Evolutionary conservation across 2,797 vertebrate genomes (phyloP).

Genomic region (Crocidura indochinensis): DNA sequence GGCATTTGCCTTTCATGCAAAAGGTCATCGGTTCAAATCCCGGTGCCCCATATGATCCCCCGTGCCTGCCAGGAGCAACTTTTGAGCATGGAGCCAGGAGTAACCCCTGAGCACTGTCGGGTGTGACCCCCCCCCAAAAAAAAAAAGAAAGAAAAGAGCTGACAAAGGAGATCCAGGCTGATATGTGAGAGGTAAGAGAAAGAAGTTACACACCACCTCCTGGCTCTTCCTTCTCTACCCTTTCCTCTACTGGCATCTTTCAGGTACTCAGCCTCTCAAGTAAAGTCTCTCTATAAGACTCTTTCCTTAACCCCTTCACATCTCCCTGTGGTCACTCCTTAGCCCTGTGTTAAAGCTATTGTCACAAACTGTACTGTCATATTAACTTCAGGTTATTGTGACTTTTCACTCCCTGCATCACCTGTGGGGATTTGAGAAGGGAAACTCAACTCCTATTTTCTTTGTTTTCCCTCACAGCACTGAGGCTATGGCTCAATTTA

Average conservation of each 20-base stretch:
- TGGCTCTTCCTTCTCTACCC: neutral
- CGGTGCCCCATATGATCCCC: too few relatives aligned
- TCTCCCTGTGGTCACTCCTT: neutral
- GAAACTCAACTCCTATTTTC: neutral
- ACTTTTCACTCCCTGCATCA: conserved; percentile 14
- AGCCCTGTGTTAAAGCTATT: neutral
- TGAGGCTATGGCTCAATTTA: neutral
- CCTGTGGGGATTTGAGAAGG: neutral
- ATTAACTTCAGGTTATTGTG: neutral
- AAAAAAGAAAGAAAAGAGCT: neutral
- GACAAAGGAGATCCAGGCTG: neutral
- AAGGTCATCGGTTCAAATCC: too few relatives aligned
- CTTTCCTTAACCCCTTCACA: neutral
- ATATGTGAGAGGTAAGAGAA: neutral
- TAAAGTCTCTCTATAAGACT: neutral
- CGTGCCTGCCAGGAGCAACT: too few relatives aligned
- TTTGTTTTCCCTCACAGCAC: neutral
- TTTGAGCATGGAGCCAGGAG: too few relatives aligned
- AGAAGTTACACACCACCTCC: neutral
- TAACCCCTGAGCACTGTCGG: too few relatives aligned
- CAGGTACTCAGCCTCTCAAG: neutral
- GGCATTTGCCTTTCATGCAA: too few relatives aligned
- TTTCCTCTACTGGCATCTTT: neutral
- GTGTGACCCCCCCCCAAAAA: too few relatives aligned
- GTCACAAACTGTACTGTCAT: neutral